Percentiles rank a stretch among this genome's conserved stretches.
Evolutionary conservation across 1,140 invertebrate species (phyloP).

Genomic region (Probaryconus sp.): DNA sequence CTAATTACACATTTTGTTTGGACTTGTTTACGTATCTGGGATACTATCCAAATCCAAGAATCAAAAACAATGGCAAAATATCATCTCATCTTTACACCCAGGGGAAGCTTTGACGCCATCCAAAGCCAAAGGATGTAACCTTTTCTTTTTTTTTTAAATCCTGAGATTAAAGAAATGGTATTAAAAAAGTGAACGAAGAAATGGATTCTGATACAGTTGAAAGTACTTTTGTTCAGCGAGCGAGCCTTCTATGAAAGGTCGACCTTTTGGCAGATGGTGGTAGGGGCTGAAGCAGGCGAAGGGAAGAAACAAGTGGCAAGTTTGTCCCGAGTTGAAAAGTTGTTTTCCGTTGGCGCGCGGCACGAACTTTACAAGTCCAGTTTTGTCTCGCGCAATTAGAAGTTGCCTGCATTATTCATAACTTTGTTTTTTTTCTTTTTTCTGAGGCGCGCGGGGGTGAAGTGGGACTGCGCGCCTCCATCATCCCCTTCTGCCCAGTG

Average conservation of each 20-base stretch:
- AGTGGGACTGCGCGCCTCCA: slow-evolving; percentile 19
- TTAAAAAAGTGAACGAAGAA: slow-evolving; percentile 1
- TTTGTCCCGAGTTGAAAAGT: slow-evolving; percentile 67
- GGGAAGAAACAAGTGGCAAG: slow-evolving; percentile 66
- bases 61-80: too few relatives aligned
- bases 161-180: too few relatives aligned
- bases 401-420: slow-evolving; percentile 77
- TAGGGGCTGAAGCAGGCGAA: not conserved
- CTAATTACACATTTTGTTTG: too few relatives aligned
- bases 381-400: slow-evolving; percentile 77
- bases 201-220: slow-evolving; percentile 24
- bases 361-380: slow-evolving; percentile 69
- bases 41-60: too few relatives aligned
- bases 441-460: slow-evolving; percentile 11
- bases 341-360: slow-evolving; percentile 43
- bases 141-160: too few relatives aligned
- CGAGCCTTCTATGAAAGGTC: not conserved
- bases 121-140: too few relatives aligned
- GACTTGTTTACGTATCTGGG: too few relatives aligned
- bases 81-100: too few relatives aligned
- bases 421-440: slow-evolving; percentile 52
- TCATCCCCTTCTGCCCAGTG: slow-evolving; percentile 15
- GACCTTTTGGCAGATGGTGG: slow-evolving; percentile 37
- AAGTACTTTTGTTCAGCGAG: slow-evolving; percentile 44
- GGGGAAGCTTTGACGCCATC: too few relatives aligned